Evolutionary conservation across 2,113 vertebrate genomes (phyloP).

Genomic region (Pelecanus crispus): DNA sequence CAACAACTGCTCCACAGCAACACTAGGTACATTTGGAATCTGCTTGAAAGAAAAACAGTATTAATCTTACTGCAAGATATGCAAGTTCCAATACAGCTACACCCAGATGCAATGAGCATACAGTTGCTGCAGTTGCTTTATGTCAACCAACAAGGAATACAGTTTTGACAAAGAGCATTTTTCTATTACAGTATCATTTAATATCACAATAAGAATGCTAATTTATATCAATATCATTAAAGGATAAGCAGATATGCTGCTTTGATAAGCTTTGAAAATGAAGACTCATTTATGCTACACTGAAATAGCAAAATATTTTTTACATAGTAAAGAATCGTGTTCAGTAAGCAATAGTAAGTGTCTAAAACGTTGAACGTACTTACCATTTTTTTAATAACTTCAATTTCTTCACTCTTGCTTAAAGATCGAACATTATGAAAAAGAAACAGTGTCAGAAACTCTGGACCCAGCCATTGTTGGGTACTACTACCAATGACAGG

Average conservation of each 20-base stretch:
- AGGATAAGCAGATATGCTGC: background rate
- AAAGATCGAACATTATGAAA: slow-evolving; percentile 86
- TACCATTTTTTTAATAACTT: slow-evolving; percentile 86
- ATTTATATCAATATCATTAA: background rate
- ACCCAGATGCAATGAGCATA: background rate
- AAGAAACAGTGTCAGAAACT: slow-evolving; percentile 93
- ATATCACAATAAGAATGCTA: background rate
- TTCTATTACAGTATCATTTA: background rate
- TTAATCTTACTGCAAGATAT: background rate
- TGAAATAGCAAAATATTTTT: background rate
- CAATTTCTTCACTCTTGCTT: slow-evolving; percentile 82
- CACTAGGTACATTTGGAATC: slow-evolving; percentile 79
- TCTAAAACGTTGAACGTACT: slow-evolving; percentile 22
- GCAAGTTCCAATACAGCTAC: background rate
- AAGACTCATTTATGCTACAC: background rate
- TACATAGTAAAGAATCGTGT: background rate
- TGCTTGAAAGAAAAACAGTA: slow-evolving; percentile 49
- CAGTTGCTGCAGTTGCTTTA: background rate
- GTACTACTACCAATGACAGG: slow-evolving; percentile 80
- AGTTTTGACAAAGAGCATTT: background rate
- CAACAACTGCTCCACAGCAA: slow-evolving; percentile 83
- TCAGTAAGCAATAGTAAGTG: background rate
- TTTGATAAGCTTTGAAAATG: background rate
- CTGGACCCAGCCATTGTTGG: slow-evolving; percentile 92
- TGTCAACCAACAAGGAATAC: background rate